These are phyloP conservation scores for Sebastes goodei DNA, from an alignment of 2,797 vertebrate species.

Conservation along the genomic window DNA sequence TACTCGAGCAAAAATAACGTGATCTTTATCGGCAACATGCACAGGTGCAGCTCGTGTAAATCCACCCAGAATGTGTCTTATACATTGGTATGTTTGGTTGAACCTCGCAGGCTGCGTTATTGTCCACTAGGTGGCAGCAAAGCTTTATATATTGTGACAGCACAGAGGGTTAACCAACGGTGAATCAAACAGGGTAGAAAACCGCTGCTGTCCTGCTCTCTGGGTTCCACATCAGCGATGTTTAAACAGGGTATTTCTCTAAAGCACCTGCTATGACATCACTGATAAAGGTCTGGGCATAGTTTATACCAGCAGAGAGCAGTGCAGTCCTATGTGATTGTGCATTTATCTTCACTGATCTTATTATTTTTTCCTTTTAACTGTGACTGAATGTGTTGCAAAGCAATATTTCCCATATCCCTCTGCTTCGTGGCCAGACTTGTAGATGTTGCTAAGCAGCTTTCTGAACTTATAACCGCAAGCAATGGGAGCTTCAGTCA, in stretches of 20 bases:
- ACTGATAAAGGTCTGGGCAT: not conserved
- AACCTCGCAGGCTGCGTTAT: not conserved
- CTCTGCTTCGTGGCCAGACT: slow-evolving; percentile 46
- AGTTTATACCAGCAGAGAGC: not conserved
- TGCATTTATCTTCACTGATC: slow-evolving; percentile 28
- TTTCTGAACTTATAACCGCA: slow-evolving; percentile 46
- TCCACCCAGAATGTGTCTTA: slow-evolving; percentile 21
- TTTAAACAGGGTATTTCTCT: slow-evolving; percentile 1
- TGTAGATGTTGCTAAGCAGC: slow-evolving; percentile 54
- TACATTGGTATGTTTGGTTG: not conserved
- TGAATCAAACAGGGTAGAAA: slow-evolving; percentile 17
- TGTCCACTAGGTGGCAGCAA: slow-evolving; percentile 61
- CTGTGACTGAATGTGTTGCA: slow-evolving; percentile 62
- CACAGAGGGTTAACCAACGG: not conserved
- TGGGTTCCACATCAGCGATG: slow-evolving; percentile 7
- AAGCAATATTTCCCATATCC: slow-evolving; percentile 48
- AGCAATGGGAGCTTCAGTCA: slow-evolving; percentile 25
- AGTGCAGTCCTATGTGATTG: slow-evolving; percentile 22
- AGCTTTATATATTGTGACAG: slow-evolving; percentile 15
- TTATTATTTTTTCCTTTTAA: slow-evolving; percentile 17
- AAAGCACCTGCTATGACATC: slow-evolving; percentile 18
- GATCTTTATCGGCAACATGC: not conserved
- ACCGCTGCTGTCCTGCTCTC: slow-evolving; percentile 22
- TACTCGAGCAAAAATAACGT: slow-evolving; percentile 6
- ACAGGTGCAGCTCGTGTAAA: slow-evolving; percentile 23